Base-by-base conservation (phyloP, 2,888 invertebrate genomes). In the Chalcis sispes region DNA sequence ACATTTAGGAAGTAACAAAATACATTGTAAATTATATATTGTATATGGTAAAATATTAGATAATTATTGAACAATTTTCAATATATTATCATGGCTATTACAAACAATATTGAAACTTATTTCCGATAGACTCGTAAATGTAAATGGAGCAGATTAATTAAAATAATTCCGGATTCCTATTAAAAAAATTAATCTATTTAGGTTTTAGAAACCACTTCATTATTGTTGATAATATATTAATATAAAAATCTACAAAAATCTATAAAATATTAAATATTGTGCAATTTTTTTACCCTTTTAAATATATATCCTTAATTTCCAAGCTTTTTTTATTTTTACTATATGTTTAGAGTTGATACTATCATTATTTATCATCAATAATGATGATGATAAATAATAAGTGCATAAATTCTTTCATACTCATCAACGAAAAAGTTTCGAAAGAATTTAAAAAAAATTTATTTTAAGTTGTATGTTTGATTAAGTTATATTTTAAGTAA, bases 191-290 rank as follows among this genome's bases (percentile, higher is more conserved):
- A 67, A 48, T 48, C 32, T 58, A 48, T 67, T 48, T 69, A 69
- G 69, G 15, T 59, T 69, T 56, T 69, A 69, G 58, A 69, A 58
- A 58, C 23, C 46, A 69, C 69, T 56, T 59, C 69, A 48, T 58
- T 69, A 59, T 69, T 69, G 69, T 69, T 69, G 69, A 58, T 58
- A 48, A 69, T 69, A n/a, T n/a, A 58, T 58, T 69, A 58, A 69
- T 69, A n/a, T 54, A 54, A 56, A 67, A 20, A 27, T 46, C 50
- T 54, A 52, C 32, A 50, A 50, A 36, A 65, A 65, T n/a, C 13
- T 66, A 40, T 40, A 52, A 54, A 52, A 29, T 48, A 23, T 8
- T 59, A 59, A 36, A 36, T 36, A 56, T 32, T 58, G 29, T 58
- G 25, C 32, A 18, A 29, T 29, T 62, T 15, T 13, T 50, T 32